Conservation (phyloP, 2,113 vertebrate genomes). For the Eulemur rufifrons region DNA sequence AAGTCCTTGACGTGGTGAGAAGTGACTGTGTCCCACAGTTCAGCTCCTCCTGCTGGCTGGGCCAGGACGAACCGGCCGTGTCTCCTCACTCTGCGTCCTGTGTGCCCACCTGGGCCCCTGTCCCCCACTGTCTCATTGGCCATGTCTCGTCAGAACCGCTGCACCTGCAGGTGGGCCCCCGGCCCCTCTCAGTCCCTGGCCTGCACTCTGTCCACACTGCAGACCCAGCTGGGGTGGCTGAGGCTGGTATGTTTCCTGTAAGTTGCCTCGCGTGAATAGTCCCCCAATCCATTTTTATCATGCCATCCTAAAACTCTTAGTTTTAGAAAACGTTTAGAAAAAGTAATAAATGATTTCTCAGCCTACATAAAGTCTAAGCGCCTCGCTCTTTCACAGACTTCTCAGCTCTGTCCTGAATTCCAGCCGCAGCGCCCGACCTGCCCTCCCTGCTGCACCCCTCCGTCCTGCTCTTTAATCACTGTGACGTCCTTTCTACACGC, state of each 20-base stretch:
- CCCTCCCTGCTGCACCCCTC: no score
- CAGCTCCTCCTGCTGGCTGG: not conserved
- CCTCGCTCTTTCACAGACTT: not conserved
- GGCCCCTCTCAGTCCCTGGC: not conserved
- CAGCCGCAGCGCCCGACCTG: rapidly evolving
- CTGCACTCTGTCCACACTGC: not conserved
- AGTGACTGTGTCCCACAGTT: not conserved
- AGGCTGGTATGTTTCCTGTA: not conserved
- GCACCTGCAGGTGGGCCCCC: not conserved
- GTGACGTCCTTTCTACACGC: not conserved
- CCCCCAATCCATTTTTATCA: not conserved
- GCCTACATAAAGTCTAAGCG: not conserved
- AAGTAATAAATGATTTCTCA: not conserved
- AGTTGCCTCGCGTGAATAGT: not conserved
- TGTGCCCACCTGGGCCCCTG: not conserved
- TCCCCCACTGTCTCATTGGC: not conserved
- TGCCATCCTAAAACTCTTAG: not conserved
- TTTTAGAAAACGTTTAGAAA: not conserved
- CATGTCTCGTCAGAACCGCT: not conserved
- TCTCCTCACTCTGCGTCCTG: not conserved
- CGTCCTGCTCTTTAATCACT: not conserved
- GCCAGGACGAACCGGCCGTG: not conserved
- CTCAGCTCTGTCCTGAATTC: not conserved
- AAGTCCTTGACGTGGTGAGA: not conserved
- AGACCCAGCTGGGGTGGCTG: not conserved